Conservation (phyloP, 2,797 vertebrate species). For the Podarcis lilfordi region DNA sequence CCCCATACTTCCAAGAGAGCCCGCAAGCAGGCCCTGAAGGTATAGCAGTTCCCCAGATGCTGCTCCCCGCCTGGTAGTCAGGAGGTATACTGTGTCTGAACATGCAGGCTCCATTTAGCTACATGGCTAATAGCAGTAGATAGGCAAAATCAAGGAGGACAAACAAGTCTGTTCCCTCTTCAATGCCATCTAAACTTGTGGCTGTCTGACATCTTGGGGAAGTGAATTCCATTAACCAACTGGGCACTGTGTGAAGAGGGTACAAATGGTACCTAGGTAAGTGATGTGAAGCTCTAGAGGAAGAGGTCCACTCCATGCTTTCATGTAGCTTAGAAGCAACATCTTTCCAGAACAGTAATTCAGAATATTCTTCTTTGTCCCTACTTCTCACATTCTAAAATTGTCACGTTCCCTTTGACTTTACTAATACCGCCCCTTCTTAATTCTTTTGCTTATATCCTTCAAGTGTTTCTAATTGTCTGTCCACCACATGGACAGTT, state of each 20-base stretch:
- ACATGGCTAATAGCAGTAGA: neutral
- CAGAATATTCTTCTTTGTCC: conserved; percentile 10
- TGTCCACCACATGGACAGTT: conserved; percentile 7
- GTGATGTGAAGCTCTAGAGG: neutral
- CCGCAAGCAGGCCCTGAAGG: neutral
- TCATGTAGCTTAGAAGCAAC: neutral
- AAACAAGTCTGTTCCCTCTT: neutral
- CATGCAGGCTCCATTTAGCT: neutral
- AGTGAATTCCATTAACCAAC: neutral
- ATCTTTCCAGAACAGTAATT: neutral
- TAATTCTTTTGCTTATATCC: neutral
- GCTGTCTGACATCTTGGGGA: neutral
- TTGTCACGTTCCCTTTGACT: neutral
- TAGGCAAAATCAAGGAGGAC: neutral
- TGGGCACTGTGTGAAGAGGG: neutral
- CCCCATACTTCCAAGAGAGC: neutral
- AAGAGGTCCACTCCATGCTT: no score
- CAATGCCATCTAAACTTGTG: neutral
- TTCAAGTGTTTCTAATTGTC: neutral
- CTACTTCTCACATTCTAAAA: neutral
- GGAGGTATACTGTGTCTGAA: neutral
- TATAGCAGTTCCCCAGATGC: neutral
- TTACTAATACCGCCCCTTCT: neutral
- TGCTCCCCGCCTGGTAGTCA: neutral
- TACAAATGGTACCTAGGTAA: no score